phyloP scores from a whole-genome alignment of 2,113 vertebrate genomes.

The Pygoscelis antarcticus region DNA sequence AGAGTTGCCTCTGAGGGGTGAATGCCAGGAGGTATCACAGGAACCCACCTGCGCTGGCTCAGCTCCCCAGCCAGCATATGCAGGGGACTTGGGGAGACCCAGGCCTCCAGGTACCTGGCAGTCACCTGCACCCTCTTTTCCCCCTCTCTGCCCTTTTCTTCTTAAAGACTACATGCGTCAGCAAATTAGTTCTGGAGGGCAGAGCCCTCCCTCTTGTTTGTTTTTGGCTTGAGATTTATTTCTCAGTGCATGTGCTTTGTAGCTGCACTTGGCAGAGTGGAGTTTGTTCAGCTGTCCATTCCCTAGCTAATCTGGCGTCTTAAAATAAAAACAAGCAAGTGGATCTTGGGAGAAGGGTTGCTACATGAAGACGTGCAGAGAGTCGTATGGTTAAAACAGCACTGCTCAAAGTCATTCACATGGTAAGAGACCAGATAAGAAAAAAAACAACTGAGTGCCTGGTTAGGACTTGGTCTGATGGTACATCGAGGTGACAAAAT shows the following conservation, averaged over 20 bases:
- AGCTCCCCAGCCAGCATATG: neutral
- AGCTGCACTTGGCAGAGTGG: slow-evolving; percentile 24
- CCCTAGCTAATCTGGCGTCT: slow-evolving; percentile 56
- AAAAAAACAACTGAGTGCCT: neutral
- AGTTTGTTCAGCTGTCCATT: slow-evolving; percentile 74
- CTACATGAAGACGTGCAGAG: neutral
- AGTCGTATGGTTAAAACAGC: neutral
- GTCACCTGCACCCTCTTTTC: neutral
- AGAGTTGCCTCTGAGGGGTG: neutral
- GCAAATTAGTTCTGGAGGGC: slow-evolving; percentile 8
- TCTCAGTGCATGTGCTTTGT: slow-evolving; percentile 13
- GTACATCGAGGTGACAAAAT: neutral
- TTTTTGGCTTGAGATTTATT: neutral
- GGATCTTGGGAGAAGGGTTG: neutral
- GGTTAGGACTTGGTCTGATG: neutral
- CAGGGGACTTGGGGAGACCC: neutral
- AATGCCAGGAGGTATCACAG: neutral
- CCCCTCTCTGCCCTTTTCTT: neutral
- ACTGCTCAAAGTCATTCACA: neutral
- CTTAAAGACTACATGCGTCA: neutral
- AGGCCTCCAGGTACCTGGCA: neutral
- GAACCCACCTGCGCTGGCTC: neutral
- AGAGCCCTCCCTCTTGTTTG: neutral
- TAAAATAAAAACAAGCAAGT: slow-evolving; percentile 72
- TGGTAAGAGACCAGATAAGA: neutral